phyloP scores from a whole-genome alignment of 2,113 vertebrate genomes.

The Archilochus colubris region DNA sequence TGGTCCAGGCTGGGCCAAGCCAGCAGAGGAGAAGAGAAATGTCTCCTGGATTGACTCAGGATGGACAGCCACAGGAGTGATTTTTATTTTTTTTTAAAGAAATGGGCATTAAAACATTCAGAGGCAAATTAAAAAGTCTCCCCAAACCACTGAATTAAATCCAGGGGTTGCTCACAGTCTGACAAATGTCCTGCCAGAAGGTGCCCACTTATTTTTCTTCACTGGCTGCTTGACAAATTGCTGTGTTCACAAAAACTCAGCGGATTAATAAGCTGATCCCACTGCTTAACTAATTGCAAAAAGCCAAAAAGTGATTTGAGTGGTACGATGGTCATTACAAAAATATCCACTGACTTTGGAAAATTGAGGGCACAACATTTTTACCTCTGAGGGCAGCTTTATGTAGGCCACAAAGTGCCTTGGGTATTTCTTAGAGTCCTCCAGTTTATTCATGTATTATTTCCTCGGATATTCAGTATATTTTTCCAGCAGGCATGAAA shows the following conservation, averaged over 20 bases:
- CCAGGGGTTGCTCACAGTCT: background rate
- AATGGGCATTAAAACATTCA: background rate
- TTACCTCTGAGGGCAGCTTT: constrained; percentile 37
- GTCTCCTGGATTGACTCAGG: background rate
- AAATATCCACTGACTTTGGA: constrained; percentile 27
- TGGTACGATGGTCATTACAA: background rate
- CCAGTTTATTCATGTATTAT: constrained; percentile 57
- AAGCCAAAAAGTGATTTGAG: constrained; percentile 1
- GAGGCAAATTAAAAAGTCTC: background rate
- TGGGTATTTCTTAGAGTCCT: constrained; percentile 56
- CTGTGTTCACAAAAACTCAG: background rate
- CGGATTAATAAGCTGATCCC: constrained; percentile 3
- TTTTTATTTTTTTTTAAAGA: background rate
- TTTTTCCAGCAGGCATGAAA: constrained; percentile 67
- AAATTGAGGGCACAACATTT: constrained; percentile 39
- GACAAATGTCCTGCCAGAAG: background rate
- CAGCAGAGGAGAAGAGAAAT: background rate
- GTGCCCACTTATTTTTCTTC: background rate
- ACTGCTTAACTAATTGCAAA: background rate
- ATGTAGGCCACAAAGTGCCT: constrained; percentile 66
- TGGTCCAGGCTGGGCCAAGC: background rate
- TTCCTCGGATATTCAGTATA: constrained; percentile 43
- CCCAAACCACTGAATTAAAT: background rate
- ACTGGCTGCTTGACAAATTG: background rate
- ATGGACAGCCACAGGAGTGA: fast-evolving